Base-by-base conservation (phyloP, 2,888 invertebrate species). In the Criorhina ranunculi region DNA sequence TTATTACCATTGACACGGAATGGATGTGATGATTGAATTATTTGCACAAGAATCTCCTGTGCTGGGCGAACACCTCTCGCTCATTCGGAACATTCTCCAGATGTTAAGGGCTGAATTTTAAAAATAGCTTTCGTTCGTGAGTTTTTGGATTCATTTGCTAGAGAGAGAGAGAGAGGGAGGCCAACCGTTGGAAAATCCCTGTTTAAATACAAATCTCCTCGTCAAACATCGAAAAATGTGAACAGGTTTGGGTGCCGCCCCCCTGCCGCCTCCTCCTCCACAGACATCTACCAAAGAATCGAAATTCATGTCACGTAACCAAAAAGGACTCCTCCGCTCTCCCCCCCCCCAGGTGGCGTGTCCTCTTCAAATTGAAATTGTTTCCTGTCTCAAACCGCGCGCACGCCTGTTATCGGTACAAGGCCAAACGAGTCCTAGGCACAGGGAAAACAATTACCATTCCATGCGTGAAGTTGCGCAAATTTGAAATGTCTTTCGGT, bases 301-400 rank as follows among this genome's bases (percentile, higher is more conserved):
- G 53, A 55, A 66, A 80, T 85, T 85, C 85, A 66, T 80, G 85
- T 80, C 85, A 85, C 80, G 85, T 75, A 66, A 42, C 42, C 64
- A 2, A 53, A n/a, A 46, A 62, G 35, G 76, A 59, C 55, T 1
- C 24, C 24, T 24, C 24, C 24, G 31, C 49, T n/a, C n/a, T n/a
- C n/a, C n/a, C n/a, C n/a, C n/a, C n/a, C 51, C 53, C 46, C 37
- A 37, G 67, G 64, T 66, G 44, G 53, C 75, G 66, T 66, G 80
- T 80, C 75, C 85, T 85, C 80, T 80, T 85, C 66, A 85, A 80
- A 80, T 85, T 85, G 85, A 85, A 85, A 85, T 80, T 85, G 80
- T 76, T 80, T 85, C 79, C 79, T 70, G 53, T 69, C 69, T 55
- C 33, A 46, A 76, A 75, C 80, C 75, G 53, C 79, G 64, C 75